Percentiles rank a stretch among this genome's conserved stretches.
Conservation (phyloP, 2,888 invertebrate genomes). For the Anthrax anthrax region DNA sequence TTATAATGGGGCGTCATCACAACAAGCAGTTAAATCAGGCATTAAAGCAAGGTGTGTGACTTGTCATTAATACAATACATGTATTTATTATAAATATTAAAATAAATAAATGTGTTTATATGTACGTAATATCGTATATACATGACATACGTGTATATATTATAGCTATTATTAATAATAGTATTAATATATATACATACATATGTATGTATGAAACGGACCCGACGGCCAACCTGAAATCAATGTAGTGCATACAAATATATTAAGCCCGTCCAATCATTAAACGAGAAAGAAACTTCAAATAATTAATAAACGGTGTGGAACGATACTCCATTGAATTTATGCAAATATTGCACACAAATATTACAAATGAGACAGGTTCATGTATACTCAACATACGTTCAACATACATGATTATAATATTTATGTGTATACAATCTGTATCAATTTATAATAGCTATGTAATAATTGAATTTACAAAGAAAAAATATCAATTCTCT, state of each 20-base stretch:
- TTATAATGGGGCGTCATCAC: background rate
- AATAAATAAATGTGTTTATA: too few relatives aligned
- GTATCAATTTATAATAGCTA: too few relatives aligned
- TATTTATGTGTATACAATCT: too few relatives aligned
- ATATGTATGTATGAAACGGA: background rate
- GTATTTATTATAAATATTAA: too few relatives aligned
- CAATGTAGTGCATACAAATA: background rate
- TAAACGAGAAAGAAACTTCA: constrained; percentile 4
- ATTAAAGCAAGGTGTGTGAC: constrained; percentile 1
- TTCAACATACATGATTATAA: too few relatives aligned
- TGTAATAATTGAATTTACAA: too few relatives aligned
- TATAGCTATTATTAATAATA: too few relatives aligned
- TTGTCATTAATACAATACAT: background rate
- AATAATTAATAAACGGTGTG: constrained; percentile 7
- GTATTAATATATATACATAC: background rate
- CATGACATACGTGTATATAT: too few relatives aligned
- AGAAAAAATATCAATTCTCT: too few relatives aligned
- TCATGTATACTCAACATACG: too few relatives aligned
- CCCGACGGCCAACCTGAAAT: background rate
- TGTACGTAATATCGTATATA: too few relatives aligned
- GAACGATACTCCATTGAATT: constrained; percentile 8
- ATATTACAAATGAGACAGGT: too few relatives aligned
- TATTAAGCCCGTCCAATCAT: constrained; percentile 2
- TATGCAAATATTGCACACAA: constrained; percentile 3
- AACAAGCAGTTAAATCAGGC: constrained; percentile 2